A percentile compares a stretch with the other conserved stretches of the same genome.
phyloP scores from a whole-genome alignment of 1,140 invertebrate genomes.

The Aphis gossypii region DNA sequence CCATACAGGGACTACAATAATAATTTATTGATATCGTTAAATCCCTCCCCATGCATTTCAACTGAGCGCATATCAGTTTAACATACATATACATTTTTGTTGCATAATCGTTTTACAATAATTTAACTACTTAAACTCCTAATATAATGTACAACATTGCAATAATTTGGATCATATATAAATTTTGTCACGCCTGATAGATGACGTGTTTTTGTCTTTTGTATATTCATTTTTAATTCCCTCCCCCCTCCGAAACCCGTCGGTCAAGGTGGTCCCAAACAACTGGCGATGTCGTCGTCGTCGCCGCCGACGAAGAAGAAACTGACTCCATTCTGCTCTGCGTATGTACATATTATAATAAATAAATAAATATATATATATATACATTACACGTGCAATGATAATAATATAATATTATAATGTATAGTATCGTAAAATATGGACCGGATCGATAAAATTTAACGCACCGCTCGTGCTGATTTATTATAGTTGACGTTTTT shows the following conservation, averaged over 20 bases:
- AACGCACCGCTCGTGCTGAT: constrained; percentile 40
- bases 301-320: background rate
- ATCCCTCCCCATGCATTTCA: background rate
- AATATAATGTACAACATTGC: background rate
- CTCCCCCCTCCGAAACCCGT: background rate
- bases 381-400: background rate
- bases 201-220: background rate
- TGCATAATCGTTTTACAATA: background rate
- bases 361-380: background rate
- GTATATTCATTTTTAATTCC: background rate
- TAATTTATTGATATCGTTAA: background rate
- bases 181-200: background rate
- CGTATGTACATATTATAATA: background rate
- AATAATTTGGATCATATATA: background rate
- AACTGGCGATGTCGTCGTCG: background rate
- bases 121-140: background rate
- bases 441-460: constrained; percentile 57
- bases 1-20: background rate
- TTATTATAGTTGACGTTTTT: constrained; percentile 16
- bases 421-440: constrained; percentile 43
- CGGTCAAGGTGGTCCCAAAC: background rate
- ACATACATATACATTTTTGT: background rate
- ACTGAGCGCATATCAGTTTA: background rate
- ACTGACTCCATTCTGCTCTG: background rate
- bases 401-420: constrained; percentile 19